Evolutionary conservation across 2,888 invertebrate species (phyloP), one percentile per base, ranked within the genome.

Genomic region (Drosophila paranaensis): DNA sequence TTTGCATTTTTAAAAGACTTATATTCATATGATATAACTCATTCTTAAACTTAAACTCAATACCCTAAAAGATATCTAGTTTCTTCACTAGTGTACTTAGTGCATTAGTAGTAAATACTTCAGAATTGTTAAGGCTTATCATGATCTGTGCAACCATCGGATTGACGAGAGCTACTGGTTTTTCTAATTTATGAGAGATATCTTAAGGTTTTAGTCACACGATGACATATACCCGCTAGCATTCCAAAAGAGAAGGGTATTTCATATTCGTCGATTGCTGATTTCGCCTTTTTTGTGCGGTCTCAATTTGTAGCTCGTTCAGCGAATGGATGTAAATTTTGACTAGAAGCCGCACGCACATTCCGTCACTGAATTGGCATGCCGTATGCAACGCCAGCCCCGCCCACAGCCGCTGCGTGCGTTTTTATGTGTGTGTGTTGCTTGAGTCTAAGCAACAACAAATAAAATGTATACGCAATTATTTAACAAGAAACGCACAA

Each of bases 381-480:
- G 63, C 27, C 82, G 71, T 77, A 55, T 74, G 89, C 77, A 81
- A 35, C 42, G 48, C 4, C 9, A n/a, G 46, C 35, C 48, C 43
- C 55, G 14, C 66, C 63, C 16, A 46, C 46, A 45, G 30, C 43
- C 62, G 8, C 57, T 39, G 48, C 56, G 50, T 54, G 68, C 46
- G 55, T 51, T 39, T 43, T 14, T 20, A 20, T 20, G 56, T 43
- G 20, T 20, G 56, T 43, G 30, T 6, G 43, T 25, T 56, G 16
- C 60, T 42, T 48, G 37, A 61, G 68, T 65, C 61, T 72, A 80
- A 62, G 54, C 60, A 71, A 71, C 77, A 58, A 66, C 81, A 81
- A 88, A 85, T 77, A 89, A 88, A 84, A 75, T 77, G 60, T 71
- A 73, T 89, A 89, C 85, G 90, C 85, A 86, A 84, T 89, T 85